phyloP scores from a whole-genome alignment of 2,113 vertebrate genomes.

The Boulengeromyrus knoepffleri region DNA sequence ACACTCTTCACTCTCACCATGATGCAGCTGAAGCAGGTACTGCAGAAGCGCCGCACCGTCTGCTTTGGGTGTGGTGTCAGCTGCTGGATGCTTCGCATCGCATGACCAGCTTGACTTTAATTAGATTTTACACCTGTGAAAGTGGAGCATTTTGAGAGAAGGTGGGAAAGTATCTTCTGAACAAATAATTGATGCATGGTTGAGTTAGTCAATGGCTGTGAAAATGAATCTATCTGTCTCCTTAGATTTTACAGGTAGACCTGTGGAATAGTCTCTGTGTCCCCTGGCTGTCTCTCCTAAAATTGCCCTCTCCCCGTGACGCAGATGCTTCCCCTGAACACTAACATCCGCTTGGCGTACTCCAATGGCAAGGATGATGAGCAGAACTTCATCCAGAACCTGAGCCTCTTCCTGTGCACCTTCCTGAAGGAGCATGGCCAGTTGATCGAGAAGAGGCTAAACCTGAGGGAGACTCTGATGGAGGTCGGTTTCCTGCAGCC shows the following conservation, averaged over 20 bases:
- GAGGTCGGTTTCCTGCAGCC: slow-evolving; percentile 63
- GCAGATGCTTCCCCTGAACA: slow-evolving; percentile 97
- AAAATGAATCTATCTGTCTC: neutral
- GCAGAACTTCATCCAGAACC: slow-evolving; percentile 99
- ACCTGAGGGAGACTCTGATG: slow-evolving; percentile 93
- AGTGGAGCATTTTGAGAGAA: neutral
- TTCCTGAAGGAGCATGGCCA: slow-evolving; percentile 97
- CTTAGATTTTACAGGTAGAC: neutral
- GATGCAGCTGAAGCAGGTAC: slow-evolving; percentile 97
- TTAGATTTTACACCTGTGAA: neutral
- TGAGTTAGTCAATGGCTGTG: neutral
- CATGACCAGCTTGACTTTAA: neutral
- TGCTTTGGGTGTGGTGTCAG: neutral
- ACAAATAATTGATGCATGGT: neutral
- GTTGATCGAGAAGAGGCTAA: slow-evolving; percentile 90
- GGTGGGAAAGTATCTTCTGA: neutral
- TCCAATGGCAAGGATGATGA: slow-evolving; percentile 97
- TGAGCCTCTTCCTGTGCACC: slow-evolving; percentile 96
- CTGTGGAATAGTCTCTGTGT: neutral
- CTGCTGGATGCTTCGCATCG: neutral
- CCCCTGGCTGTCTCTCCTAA: neutral
- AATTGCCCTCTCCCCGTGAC: neutral
- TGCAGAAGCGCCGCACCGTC: neutral
- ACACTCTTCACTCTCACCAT: slow-evolving; percentile 95
- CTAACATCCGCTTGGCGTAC: slow-evolving; percentile 92